Percentiles rank a stretch among this genome's conserved stretches.
phyloP scores from a whole-genome alignment of 2,888 invertebrate genomes.

The Chorisops tibialis region DNA sequence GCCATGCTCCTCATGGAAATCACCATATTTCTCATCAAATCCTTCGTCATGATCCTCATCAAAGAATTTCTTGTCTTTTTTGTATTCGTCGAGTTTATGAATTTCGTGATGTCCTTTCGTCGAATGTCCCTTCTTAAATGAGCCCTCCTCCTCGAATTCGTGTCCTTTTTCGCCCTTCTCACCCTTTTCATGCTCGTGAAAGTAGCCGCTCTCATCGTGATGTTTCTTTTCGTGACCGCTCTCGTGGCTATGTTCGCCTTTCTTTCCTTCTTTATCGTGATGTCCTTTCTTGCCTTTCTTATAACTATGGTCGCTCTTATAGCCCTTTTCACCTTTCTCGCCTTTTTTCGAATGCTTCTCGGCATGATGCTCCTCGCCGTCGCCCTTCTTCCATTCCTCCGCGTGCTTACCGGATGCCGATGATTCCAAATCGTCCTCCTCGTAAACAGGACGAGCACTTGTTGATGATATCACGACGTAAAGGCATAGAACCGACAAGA shows the following conservation, averaged over 20 bases:
- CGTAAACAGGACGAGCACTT: slow-evolving; percentile 31
- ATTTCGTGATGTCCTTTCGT: slow-evolving; percentile 83
- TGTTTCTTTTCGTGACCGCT: slow-evolving; percentile 55
- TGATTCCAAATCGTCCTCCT: slow-evolving; percentile 46
- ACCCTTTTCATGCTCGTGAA: slow-evolving; percentile 55
- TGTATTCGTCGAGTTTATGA: slow-evolving; percentile 80
- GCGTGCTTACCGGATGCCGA: slow-evolving; percentile 47
- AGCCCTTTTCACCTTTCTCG: slow-evolving; percentile 68
- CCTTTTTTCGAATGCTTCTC: slow-evolving; percentile 65
- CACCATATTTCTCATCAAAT: slow-evolving; percentile 78
- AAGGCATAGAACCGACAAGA: slow-evolving; percentile 31
- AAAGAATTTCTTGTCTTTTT: slow-evolving; percentile 82
- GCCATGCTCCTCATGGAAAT: slow-evolving; percentile 73
- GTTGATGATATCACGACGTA: slow-evolving; percentile 33
- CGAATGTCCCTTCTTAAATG: slow-evolving; percentile 79
- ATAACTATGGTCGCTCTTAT: slow-evolving; percentile 66
- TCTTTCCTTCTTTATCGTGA: slow-evolving; percentile 62
- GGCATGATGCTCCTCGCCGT: slow-evolving; percentile 64
- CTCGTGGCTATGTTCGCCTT: slow-evolving; percentile 54
- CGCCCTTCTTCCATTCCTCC: slow-evolving; percentile 56
- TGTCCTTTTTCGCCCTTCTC: slow-evolving; percentile 56
- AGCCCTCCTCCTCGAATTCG: slow-evolving; percentile 57
- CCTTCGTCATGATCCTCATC: slow-evolving; percentile 81
- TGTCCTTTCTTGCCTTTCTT: slow-evolving; percentile 68
- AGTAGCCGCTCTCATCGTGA: slow-evolving; percentile 52